Base-by-base conservation (phyloP, 64 coral and sea anemone genomes). In the Anthopleura sola region DNA sequence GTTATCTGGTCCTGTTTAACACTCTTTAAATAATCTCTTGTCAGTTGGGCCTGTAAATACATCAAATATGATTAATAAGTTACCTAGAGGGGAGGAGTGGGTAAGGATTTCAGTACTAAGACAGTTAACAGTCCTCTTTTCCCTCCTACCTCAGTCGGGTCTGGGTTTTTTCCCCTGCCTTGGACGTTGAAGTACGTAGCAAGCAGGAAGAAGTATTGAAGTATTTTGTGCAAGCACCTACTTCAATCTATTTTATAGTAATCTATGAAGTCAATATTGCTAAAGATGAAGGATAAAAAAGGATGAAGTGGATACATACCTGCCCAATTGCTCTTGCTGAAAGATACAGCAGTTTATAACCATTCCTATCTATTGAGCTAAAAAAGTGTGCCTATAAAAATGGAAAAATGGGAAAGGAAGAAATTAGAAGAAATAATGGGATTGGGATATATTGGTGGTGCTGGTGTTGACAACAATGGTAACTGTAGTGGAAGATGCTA, bases 261-360 rank as follows among this genome's bases (percentile, higher is more conserved):
- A 21, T 20, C 20, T 56, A 56, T 20, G 20, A 56, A n/a, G n/a
- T n/a, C n/a, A n/a, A 56, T 16, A 56, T 56, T 56, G 13, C 20
- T 56, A 56, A 56, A 56, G 54, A 56, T 44, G 40, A 44, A 44
- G 40, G 40, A 2, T 8, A 44, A 44, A 44, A 8, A 44, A 44
- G 23, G 58, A n/a, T 28, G 23, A 71, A 71, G 24, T 71, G 13
- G n/a, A 15, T 17, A 71, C 75, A 34, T 86, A 98, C 96, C 96
- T 98, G 96, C 34, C 96, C 96, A 86, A 98, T 98, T 36, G 96
- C 92, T 69, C 96, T 83, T 24, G 96, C 96, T 39, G 96, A 98
- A 62, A 98, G 71, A 84, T 98, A 98, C 46, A 98, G 75, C 62
- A 98, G 84, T 69, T 98, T 98, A 84, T 98, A 98, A 44, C 96